Evolutionary conservation across 1,140 invertebrate genomes (phyloP), one percentile per base, ranked within the genome.

Genomic region (Venturia canescens): DNA sequence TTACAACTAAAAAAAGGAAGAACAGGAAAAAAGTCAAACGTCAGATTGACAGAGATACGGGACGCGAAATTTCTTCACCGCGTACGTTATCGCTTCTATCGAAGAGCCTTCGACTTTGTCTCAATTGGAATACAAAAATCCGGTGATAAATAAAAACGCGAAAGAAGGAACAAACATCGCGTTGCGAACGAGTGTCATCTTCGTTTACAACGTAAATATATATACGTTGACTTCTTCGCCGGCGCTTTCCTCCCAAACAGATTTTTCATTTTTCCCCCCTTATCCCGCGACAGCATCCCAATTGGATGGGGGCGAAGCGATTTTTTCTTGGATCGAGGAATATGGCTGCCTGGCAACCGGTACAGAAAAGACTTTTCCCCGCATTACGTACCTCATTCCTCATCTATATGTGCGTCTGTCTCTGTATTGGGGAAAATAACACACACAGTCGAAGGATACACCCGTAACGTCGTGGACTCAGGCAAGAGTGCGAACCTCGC

Each of bases 61-160:
- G 29, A 38, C 29, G 69, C 63, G 75, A 29, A 53, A 77, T 53
- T 27, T 77, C 2, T 34, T 63, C 63, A 60, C 63, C 75, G 44
- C 44, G 26, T 53, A 44, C 21, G n/a, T 63, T 63, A 63, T 63
- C 60, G 18, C 60, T 21, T 63, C 63, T 63, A 77, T 77, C 75
- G 15, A 21, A 18, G n/a, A 63, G 60, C 23, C 60, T 21, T 63
- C 60, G 60, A 63, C 60, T 63, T 63, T 53, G n/a, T 63, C 3
- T 63, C 60, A 21, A 26, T 16, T 18, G 50, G 23, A 63, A 63
- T 23, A 63, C 1, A 63, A 23, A 23, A n/a, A n/a, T n/a, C n/a
- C 13, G n/a, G 60, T 13, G 69, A 71, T 18, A 71, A 34, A 71
- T n/a, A n/a, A n/a, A 15, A 16, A 53, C 15, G 15, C 50, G 50